Evolutionary conservation across 2,113 vertebrate genomes (phyloP).

Genomic region (Alethe diademata): DNA sequence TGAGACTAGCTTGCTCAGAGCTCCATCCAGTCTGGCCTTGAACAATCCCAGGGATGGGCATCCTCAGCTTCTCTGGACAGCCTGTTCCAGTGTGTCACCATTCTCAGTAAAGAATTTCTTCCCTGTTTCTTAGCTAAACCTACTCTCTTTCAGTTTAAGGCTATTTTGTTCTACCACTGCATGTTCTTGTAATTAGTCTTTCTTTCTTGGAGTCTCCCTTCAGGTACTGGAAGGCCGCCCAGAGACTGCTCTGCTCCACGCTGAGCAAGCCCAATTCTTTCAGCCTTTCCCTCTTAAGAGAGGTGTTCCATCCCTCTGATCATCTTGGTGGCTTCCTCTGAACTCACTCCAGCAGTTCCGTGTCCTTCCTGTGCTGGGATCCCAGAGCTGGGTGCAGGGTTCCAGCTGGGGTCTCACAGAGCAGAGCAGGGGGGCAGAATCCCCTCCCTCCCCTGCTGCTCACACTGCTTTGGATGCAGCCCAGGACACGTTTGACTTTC

Average conservation of each 20-base stretch:
- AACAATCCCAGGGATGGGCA: not conserved
- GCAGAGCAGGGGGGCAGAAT: no score
- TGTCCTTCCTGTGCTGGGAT: not conserved
- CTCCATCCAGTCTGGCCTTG: not conserved
- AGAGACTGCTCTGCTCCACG: not conserved
- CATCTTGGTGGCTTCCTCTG: not conserved
- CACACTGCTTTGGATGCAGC: rapidly evolving
- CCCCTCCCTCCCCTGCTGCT: not conserved
- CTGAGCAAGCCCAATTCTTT: not conserved
- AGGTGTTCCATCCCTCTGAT: not conserved
- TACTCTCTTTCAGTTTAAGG: not conserved
- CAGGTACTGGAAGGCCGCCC: not conserved
- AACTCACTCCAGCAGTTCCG: rapidly evolving
- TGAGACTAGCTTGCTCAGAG: not conserved
- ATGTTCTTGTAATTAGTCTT: not conserved
- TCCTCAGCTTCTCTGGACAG: not conserved
- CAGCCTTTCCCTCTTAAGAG: rapidly evolving
- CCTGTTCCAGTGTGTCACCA: not conserved
- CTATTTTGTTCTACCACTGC: not conserved
- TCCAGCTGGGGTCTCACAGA: no score
- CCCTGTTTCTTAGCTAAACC: not conserved
- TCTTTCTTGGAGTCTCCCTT: not conserved
- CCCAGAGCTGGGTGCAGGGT: not conserved
- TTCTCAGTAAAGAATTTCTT: not conserved
- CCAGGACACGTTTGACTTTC: rapidly evolving